These are phyloP conservation scores for Alviniconcha strummeri DNA, from an alignment of 2,888 invertebrate species.

Conservation along the genomic window DNA sequence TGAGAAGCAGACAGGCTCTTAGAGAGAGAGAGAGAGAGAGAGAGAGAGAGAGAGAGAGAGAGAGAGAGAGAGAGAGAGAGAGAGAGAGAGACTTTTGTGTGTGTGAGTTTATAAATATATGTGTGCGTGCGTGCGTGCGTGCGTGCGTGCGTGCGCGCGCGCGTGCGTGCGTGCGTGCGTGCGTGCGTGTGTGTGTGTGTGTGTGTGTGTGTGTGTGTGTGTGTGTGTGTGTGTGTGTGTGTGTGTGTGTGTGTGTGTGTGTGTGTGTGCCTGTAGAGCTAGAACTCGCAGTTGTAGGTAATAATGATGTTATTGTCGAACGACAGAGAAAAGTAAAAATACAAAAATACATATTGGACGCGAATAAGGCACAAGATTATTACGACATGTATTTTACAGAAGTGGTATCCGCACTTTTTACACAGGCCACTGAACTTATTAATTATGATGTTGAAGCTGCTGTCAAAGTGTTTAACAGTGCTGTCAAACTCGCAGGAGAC, in stretches of 20 bases:
- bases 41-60: too few species aligned
- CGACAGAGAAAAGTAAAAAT: too few species aligned
- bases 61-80: too few species aligned
- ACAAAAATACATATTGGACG: neutral
- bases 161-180: slow-evolving; percentile 2
- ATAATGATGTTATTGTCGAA: neutral
- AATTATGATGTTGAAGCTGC: neutral
- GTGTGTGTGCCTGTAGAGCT: neutral
- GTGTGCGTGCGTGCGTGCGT: neutral
- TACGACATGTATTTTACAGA: too few species aligned
- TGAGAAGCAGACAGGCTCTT: too few species aligned
- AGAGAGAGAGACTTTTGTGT: neutral
- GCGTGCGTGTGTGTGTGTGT: slow-evolving; percentile 16
- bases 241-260: neutral
- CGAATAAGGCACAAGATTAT: neutral
- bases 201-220: slow-evolving; percentile 3
- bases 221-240: neutral
- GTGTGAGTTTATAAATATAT: neutral
- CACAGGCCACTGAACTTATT: too few species aligned
- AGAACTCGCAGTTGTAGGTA: neutral
- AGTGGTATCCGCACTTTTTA: too few species aligned
- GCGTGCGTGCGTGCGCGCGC: slow-evolving; percentile 11
- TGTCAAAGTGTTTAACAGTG: neutral
- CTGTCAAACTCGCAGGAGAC: too few species aligned
- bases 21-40: too few species aligned